Percentiles rank a stretch among this genome's conserved stretches.
These are phyloP conservation scores for Siderastrea siderea DNA, from an alignment of 92 coral and sea anemone genomes.

Conservation along the genomic window DNA sequence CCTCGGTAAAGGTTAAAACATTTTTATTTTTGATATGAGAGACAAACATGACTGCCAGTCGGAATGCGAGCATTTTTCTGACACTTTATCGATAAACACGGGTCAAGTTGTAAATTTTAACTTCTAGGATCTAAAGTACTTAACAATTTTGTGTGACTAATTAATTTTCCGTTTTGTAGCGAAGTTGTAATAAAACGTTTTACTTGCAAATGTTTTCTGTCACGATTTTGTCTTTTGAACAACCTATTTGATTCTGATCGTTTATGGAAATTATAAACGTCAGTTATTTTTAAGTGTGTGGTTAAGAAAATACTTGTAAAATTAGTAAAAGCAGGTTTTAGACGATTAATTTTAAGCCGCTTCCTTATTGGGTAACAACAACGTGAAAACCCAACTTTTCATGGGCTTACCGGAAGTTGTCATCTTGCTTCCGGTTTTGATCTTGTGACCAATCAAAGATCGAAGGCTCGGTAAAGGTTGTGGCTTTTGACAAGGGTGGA, in stretches of 20 bases:
- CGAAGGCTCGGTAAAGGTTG: constrained; percentile 3
- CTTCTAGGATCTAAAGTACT: neutral
- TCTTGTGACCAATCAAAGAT: constrained; percentile 26
- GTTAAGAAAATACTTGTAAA: neutral
- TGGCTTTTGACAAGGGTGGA: constrained; percentile 31
- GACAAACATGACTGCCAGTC: too few species aligned
- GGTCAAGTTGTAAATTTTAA: neutral
- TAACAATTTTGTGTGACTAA: too few species aligned
- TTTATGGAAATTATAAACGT: neutral
- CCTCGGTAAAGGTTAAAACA: neutral
- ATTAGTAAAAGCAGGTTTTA: neutral
- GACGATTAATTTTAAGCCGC: neutral
- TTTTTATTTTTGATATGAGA: neutral
- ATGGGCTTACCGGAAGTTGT: constrained; percentile 15
- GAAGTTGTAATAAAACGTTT: constrained; percentile 9
- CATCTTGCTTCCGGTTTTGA: constrained; percentile 1
- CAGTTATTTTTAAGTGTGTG: too few species aligned
- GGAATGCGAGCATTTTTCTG: neutral
- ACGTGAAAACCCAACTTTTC: neutral
- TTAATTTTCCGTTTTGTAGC: neutral
- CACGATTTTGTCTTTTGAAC: neutral
- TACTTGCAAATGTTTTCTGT: neutral
- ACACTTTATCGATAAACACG: neutral
- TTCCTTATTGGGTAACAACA: constrained; percentile 23
- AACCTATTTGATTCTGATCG: neutral